phyloP scores from a whole-genome alignment of 53 echinoderm and acorn worm species.

The Patiria pectinifera region DNA sequence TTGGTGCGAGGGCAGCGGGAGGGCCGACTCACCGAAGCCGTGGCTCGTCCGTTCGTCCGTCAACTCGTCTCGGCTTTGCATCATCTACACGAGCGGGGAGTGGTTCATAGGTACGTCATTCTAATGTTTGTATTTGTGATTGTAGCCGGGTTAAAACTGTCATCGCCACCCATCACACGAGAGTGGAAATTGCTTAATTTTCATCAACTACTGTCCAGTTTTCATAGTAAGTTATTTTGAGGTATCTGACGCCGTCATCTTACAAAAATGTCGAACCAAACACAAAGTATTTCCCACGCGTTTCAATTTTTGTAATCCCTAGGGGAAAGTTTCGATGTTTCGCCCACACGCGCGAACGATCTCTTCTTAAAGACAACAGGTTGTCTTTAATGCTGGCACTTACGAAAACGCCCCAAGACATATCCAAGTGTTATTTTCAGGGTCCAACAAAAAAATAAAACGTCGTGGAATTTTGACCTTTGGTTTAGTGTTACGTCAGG shows the following conservation, averaged over 20 bases:
- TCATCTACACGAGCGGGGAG: conserved; percentile 90
- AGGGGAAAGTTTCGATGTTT: conserved; percentile 48
- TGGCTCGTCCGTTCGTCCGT: conserved; percentile 87
- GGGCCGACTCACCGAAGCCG: conserved; percentile 78
- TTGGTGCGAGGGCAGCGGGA: conserved; percentile 86
- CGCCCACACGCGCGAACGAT: conserved; percentile 44
- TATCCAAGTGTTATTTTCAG: conserved; percentile 4
- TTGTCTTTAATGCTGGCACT: background rate
- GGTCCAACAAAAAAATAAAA: background rate
- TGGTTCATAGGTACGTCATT: conserved; percentile 90
- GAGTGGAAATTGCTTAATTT: no score
- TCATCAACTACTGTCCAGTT: no score
- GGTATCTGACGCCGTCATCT: no score
- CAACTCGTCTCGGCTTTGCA: conserved; percentile 96
- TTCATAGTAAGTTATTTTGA: no score
- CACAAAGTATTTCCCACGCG: conserved; percentile 45
- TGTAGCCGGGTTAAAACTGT: no score
- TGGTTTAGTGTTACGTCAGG: background rate
- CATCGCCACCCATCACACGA: no score
- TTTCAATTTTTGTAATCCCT: conserved; percentile 34
- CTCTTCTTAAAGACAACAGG: background rate
- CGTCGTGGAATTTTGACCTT: background rate
- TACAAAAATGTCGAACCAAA: no score
- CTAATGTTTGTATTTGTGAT: no score
- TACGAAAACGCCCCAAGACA: conserved; percentile 46